Evolutionary conservation across 2,113 vertebrate species (phyloP).

Genomic region (Thalassarche chlororhynchos): DNA sequence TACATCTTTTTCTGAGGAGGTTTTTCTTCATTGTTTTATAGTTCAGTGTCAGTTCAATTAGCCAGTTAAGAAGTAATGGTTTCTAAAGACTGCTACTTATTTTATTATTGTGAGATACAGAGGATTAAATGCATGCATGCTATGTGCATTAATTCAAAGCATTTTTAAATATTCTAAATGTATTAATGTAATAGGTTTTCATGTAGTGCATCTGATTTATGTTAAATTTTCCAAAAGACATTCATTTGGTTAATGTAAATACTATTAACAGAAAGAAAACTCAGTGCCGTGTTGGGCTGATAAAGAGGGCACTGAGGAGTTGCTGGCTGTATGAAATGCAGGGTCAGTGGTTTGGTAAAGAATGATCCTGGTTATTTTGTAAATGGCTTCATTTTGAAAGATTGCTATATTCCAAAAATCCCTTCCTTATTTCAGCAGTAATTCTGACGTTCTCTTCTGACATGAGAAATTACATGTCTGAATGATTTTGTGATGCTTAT

Average conservation of each 20-base stretch:
- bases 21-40: not conserved
- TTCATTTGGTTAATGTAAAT: not conserved
- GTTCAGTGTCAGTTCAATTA: not conserved
- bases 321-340: not conserved
- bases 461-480: constrained; percentile 53
- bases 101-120: not conserved
- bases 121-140: not conserved
- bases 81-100: constrained; percentile 12
- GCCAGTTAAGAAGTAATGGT: not conserved
- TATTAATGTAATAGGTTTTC: not conserved
- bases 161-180: not conserved
- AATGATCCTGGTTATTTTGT: not conserved
- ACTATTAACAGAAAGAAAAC: not conserved
- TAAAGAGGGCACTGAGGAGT: constrained; percentile 30
- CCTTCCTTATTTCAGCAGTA: constrained; percentile 24
- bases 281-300: not conserved
- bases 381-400: constrained; percentile 9
- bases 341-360: constrained; percentile 10
- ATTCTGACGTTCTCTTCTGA: constrained; percentile 50
- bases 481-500: constrained; percentile 37
- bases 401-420: not conserved
- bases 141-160: not conserved
- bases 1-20: not conserved
- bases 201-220: not conserved
- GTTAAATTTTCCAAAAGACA: not conserved